phyloP scores from a whole-genome alignment of 2,113 vertebrate genomes.

The Psephotus haematonotus region DNA sequence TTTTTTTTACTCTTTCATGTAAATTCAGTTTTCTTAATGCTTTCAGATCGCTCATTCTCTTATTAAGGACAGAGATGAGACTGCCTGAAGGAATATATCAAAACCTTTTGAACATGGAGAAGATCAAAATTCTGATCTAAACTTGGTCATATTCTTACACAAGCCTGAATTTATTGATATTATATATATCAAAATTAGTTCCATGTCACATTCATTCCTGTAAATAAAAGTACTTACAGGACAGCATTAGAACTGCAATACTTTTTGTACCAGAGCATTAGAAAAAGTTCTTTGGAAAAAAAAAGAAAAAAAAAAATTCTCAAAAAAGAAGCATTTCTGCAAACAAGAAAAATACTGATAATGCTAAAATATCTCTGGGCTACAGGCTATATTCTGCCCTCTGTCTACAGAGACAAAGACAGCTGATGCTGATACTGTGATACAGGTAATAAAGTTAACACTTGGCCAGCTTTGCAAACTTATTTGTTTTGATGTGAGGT shows the following conservation, averaged over 20 bases:
- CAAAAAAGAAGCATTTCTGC: neutral
- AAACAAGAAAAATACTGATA: neutral
- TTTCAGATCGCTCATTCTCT: neutral
- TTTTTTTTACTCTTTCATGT: neutral
- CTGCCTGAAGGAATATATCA: neutral
- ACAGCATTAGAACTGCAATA: neutral
- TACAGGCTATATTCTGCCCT: neutral
- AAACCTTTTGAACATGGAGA: neutral
- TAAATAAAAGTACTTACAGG: neutral
- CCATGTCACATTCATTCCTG: neutral
- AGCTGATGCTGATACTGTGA: neutral
- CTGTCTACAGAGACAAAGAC: neutral
- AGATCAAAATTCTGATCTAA: neutral
- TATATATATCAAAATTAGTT: neutral
- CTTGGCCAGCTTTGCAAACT: neutral
- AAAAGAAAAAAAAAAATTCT: neutral
- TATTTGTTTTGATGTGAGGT: neutral
- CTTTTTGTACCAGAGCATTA: neutral
- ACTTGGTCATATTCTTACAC: neutral
- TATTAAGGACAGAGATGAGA: neutral
- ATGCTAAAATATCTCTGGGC: neutral
- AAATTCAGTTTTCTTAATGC: neutral
- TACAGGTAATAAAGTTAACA: neutral
- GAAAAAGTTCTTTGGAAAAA: neutral
- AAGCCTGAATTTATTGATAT: neutral